Evolutionary conservation across 2,797 vertebrate genomes (phyloP).

Genomic region (Sebastes trivittatus): DNA sequence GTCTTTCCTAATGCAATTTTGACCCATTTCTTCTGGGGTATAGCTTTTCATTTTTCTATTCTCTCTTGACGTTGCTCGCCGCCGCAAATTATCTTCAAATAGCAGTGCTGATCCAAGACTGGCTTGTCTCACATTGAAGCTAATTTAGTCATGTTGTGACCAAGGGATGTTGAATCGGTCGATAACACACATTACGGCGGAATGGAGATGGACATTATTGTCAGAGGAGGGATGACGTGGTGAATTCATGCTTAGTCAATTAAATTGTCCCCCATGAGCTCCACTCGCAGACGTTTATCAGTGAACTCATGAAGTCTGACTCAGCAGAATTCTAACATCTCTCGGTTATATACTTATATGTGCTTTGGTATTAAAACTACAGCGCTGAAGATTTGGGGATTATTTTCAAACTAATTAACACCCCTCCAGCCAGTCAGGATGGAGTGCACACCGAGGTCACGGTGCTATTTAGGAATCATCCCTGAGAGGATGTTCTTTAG

Average conservation of each 20-base stretch:
- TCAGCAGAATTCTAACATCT: conserved; percentile 36
- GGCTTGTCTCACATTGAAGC: not conserved
- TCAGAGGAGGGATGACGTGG: not conserved
- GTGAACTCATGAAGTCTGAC: conserved; percentile 48
- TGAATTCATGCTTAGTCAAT: conserved; percentile 25
- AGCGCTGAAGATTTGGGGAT: conserved; percentile 35
- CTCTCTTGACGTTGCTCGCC: not conserved
- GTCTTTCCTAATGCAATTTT: not conserved
- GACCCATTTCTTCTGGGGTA: conserved; percentile 1
- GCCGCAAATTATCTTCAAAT: conserved; percentile 1
- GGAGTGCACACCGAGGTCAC: conserved; percentile 34
- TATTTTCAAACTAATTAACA: conserved; percentile 58
- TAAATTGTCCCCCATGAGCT: conserved; percentile 2
- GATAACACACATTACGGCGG: not conserved
- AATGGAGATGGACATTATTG: not conserved
- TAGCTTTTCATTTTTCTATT: not conserved
- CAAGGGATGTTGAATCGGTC: not conserved
- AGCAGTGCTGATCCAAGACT: not conserved
- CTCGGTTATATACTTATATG: not conserved
- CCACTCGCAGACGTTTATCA: conserved; percentile 21
- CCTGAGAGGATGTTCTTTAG: not conserved
- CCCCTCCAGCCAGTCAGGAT: conserved; percentile 32
- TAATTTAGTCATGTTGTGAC: conserved; percentile 6
- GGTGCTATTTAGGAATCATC: conserved; percentile 28
- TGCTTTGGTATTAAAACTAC: conserved; percentile 18